A percentile compares a stretch with the other conserved stretches of the same genome.
These are phyloP conservation scores for Isoperla grammatica DNA, from an alignment of 2,888 invertebrate species.

Conservation along the genomic window DNA sequence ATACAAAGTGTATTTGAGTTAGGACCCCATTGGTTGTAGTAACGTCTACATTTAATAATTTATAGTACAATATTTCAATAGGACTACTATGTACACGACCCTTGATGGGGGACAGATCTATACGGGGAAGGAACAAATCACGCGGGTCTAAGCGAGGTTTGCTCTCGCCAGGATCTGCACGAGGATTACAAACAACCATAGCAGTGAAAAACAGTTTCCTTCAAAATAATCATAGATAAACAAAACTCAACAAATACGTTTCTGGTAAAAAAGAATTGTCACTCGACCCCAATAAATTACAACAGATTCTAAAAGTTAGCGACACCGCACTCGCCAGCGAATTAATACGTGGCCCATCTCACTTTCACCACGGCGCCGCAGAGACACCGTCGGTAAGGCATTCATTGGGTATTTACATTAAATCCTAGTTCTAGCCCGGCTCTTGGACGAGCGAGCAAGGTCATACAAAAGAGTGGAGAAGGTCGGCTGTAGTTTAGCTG, in stretches of 20 bases:
- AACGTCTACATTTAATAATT: constrained; percentile 30
- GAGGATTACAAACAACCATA: constrained; percentile 15
- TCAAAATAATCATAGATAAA: constrained; percentile 10
- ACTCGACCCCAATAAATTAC: constrained; percentile 3
- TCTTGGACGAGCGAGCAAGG: not conserved
- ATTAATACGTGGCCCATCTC: constrained; percentile 4
- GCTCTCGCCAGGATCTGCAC: no score
- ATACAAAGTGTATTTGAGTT: constrained; percentile 34
- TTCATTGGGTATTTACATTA: constrained; percentile 2
- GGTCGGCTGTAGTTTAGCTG: not conserved
- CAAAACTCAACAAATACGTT: constrained; percentile 15
- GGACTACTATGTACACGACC: constrained; percentile 34
- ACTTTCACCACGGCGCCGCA: not conserved
- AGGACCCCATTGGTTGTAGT: constrained; percentile 21
- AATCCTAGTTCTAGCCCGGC: constrained; percentile 1
- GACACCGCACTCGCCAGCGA: not conserved
- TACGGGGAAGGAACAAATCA: constrained; percentile 33
- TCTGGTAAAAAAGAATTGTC: constrained; percentile 14
- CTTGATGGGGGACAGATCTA: constrained; percentile 35
- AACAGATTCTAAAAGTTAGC: not conserved
- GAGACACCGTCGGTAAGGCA: not conserved
- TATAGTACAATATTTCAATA: constrained; percentile 34
- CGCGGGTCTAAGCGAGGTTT: not conserved
- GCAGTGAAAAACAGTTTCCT: constrained; percentile 9
- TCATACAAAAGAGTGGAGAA: constrained; percentile 2